Percentiles rank a stretch among this genome's conserved stretches.
These are phyloP conservation scores for Caenorhabditis angaria DNA, from an alignment of 2,888 invertebrate species.

Conservation along the genomic window DNA sequence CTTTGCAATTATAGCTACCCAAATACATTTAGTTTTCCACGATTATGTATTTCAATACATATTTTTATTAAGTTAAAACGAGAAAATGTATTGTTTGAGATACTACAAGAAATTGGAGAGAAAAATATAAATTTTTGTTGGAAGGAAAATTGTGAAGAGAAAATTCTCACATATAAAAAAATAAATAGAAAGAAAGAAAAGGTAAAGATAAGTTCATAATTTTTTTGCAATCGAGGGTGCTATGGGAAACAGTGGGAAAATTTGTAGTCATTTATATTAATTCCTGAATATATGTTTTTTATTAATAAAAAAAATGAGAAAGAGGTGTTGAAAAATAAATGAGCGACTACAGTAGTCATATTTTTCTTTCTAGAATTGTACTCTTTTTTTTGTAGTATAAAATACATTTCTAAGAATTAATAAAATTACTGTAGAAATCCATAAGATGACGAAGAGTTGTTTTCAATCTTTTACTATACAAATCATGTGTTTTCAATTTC, in stretches of 20 bases:
- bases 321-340: neutral
- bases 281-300: neutral
- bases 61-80: neutral
- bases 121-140: neutral
- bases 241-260: conserved; percentile 15
- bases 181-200: too few relatives aligned
- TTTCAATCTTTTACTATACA: too few relatives aligned
- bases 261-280: conserved; percentile 11
- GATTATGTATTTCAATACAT: conserved; percentile 4
- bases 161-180: neutral
- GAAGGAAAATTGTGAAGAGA: neutral
- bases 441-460: neutral
- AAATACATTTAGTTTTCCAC: conserved; percentile 1
- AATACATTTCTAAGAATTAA: neutral
- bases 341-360: neutral
- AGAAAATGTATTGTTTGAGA: conserved; percentile 4
- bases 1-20: neutral
- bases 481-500: neutral
- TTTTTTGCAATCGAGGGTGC: conserved; percentile 2
- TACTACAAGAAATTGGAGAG: neutral
- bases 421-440: neutral
- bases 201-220: conserved; percentile 1
- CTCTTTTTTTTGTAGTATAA: neutral
- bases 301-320: neutral
- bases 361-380: neutral